Evolutionary conservation across 2,797 vertebrate species (phyloP).

Genomic region (Myotis daubentonii): DNA sequence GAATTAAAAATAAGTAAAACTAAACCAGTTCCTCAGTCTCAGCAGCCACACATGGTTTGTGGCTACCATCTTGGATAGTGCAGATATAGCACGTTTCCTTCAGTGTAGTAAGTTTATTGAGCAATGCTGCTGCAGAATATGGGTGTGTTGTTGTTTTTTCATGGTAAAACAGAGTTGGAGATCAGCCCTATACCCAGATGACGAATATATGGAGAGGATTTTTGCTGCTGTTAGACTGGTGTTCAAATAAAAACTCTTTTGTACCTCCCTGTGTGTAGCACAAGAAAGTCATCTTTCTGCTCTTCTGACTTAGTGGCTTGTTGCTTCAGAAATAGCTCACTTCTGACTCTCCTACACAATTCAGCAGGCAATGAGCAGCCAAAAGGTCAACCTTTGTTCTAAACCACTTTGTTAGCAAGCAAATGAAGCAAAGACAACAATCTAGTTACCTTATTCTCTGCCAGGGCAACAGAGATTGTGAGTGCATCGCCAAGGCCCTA

Average conservation of each 20-base stretch:
- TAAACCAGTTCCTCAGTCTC: neutral
- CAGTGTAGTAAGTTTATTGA: neutral
- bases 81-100: neutral
- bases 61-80: neutral
- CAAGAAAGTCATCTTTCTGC: neutral
- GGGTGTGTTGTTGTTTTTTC: neutral
- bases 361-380: neutral
- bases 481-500: neutral
- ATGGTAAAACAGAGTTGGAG: neutral
- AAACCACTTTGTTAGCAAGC: neutral
- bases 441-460: neutral
- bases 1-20: neutral
- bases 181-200: no score
- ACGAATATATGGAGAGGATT: neutral
- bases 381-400: slow-evolving; percentile 46
- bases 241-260: neutral
- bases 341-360: neutral
- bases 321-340: slow-evolving; percentile 28
- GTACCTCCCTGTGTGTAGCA: neutral
- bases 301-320: neutral
- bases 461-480: neutral
- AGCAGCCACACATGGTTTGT: neutral
- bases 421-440: slow-evolving; percentile 10
- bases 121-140: neutral
- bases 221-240: neutral